Evolutionary conservation across 2,888 invertebrate genomes (phyloP), one percentile per base, ranked within the genome.

Genomic region (Mythimna impura): DNA sequence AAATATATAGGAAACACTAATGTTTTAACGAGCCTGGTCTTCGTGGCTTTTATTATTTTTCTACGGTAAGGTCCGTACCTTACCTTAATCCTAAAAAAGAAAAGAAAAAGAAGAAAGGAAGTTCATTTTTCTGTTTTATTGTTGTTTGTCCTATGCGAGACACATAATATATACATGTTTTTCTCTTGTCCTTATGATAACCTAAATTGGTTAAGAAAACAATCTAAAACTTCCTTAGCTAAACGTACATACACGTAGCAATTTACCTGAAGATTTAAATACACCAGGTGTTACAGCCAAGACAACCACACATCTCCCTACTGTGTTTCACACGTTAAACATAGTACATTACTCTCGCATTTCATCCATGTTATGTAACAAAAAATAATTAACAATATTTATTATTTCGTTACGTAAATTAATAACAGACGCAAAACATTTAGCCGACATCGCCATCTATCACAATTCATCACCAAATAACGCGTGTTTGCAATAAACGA

Each of bases 401-500:
- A 77, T 76, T 81, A 76, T 76, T 85, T 66, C 36, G 70, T 71
- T 72, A 34, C 74, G 64, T 73, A 66, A 85, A 82, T 83, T 76
- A 83, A 85, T 85, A 66, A 73, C 73, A 64, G 74, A 50, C 71
- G 47, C 67, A 73, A 73, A 82, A 83, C 68, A 77, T 80, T 80
- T 63, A 63, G 66, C 58, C 12, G 73, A 63, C 71, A 73, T 64
- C 43, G 74, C 74, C 34, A 86, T 85, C 86, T 75, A 78, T 85
- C 86, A 81, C 77, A 75, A 85, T 85, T 79, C 75, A 85, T 86
- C 85, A 85, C 73, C 61, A 82, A 83, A 82, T 76, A 81, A 76
- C 82, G 81, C 62, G 63, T 63, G 62, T 68, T 78, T 20, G 74
- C 58, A 73, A 78, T 76, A 76, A 82, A 76, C 64, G 75, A 70